Conservation (phyloP, 2,797 vertebrate genomes). For the Halcyon leucocephala region DNA sequence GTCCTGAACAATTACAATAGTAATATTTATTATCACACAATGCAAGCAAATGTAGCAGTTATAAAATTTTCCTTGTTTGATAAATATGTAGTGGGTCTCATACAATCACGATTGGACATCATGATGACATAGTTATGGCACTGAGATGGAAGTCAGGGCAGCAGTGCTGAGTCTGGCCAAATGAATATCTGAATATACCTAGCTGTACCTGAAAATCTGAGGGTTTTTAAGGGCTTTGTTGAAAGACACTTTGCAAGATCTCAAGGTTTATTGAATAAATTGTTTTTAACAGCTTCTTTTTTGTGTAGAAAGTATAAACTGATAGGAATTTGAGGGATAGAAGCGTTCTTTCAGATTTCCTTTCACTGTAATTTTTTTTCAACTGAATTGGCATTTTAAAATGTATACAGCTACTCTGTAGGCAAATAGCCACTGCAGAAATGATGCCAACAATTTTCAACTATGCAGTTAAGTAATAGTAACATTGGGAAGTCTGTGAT, state of each 20-base stretch:
- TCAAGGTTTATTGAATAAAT: neutral
- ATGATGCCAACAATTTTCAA: neutral
- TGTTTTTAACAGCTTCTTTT: neutral
- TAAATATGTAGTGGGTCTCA: neutral
- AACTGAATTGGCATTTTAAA: neutral
- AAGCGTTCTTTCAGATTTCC: neutral
- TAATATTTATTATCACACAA: neutral
- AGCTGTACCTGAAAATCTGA: neutral
- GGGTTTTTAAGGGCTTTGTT: neutral
- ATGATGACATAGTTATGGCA: accelerated
- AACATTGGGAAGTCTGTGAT: neutral
- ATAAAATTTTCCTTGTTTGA: neutral
- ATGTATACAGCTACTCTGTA: neutral
- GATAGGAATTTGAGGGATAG: neutral
- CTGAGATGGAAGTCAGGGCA: neutral
- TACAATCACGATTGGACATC: accelerated
- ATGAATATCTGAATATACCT: neutral
- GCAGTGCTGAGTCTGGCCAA: neutral
- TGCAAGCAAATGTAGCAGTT: neutral
- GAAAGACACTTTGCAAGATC: neutral
- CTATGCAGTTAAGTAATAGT: neutral
- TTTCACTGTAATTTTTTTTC: neutral
- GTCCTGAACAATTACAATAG: neutral
- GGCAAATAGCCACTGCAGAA: neutral
- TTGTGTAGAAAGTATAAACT: neutral